Conservation (phyloP, 2,888 invertebrate genomes). For the Hemaris fuciformis region DNA sequence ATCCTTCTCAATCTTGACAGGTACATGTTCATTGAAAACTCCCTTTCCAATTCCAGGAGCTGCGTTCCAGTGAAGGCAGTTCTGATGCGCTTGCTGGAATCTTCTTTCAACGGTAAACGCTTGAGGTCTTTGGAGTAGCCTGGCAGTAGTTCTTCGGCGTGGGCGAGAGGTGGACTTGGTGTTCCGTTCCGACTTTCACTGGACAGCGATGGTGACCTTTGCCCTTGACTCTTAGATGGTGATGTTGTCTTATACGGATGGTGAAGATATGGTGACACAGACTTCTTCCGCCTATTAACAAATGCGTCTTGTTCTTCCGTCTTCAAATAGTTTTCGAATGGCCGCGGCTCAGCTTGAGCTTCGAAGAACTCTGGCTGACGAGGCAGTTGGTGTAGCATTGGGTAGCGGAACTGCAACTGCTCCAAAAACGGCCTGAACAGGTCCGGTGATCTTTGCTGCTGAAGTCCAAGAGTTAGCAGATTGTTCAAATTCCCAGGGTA, state of each 20-base stretch:
- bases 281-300: conserved; percentile 63
- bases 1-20: conserved; percentile 93
- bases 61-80: conserved; percentile 97
- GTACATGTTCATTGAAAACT: conserved; percentile 95
- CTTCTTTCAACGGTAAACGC: conserved; percentile 77
- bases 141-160: conserved; percentile 71
- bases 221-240: conserved; percentile 69
- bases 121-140: conserved; percentile 69
- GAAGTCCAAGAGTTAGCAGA: conserved; percentile 83
- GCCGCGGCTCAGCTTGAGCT: conserved; percentile 44
- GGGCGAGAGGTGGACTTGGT: conserved; percentile 77
- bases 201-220: conserved; percentile 64
- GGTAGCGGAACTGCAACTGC: conserved; percentile 69
- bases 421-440: conserved; percentile 74
- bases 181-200: conserved; percentile 80
- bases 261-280: conserved; percentile 67
- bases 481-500: conserved; percentile 85
- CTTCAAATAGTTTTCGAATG: conserved; percentile 57
- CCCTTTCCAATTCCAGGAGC: conserved; percentile 92
- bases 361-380: conserved; percentile 61
- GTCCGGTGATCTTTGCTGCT: conserved; percentile 77
- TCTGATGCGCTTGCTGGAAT: conserved; percentile 92
- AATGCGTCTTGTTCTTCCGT: conserved; percentile 64
- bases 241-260: conserved; percentile 70
- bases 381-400: conserved; percentile 67